Evolutionary conservation across 2,888 invertebrate genomes (phyloP).

Genomic region (Petrophora chlorosata): DNA sequence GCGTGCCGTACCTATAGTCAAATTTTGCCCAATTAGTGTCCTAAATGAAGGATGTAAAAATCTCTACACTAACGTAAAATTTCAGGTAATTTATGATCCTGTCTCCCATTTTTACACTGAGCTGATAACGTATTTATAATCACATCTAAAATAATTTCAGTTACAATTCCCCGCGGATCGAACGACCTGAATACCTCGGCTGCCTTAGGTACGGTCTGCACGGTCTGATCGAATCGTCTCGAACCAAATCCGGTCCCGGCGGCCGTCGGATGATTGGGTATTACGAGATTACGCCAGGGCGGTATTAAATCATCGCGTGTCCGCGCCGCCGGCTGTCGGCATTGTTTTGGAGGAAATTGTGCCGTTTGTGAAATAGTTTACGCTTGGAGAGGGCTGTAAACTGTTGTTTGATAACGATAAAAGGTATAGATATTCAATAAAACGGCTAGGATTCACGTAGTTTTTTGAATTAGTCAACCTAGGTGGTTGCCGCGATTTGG

Average conservation of each 20-base stretch:
- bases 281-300: conserved; percentile 69
- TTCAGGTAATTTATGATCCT: no score
- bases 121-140: no score
- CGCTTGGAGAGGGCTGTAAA: background rate
- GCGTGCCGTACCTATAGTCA: no score
- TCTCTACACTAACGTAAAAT: no score
- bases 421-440: no score
- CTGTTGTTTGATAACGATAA: no score
- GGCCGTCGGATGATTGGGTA: conserved; percentile 73
- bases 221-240: conserved; percentile 50
- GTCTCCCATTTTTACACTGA: background rate
- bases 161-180: background rate
- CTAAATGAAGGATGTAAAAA: no score
- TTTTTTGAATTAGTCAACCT: no score
- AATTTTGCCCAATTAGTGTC: no score
- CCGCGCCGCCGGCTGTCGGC: conserved; percentile 1
- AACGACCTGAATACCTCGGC: conserved; percentile 2
- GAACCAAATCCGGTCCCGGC: conserved; percentile 47
- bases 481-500: no score
- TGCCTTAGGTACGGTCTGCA: background rate
- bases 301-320: conserved; percentile 66
- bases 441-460: no score
- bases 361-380: conserved; percentile 9
- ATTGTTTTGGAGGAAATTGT: conserved; percentile 35
- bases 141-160: no score